phyloP scores from a whole-genome alignment of 1,140 invertebrate species.

The Diorhabda sublineata region DNA sequence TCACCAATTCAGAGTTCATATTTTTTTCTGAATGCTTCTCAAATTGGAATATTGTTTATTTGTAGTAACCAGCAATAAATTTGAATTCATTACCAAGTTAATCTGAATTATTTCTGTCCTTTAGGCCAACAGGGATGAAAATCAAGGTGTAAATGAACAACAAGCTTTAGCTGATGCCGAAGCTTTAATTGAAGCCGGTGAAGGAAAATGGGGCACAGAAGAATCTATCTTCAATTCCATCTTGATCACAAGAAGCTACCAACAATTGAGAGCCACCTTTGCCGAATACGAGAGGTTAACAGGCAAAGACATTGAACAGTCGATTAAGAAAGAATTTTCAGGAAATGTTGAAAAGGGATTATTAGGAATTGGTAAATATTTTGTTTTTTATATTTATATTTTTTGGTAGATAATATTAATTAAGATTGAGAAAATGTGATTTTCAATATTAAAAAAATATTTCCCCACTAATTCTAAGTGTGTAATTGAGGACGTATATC shows the following conservation, averaged over 20 bases:
- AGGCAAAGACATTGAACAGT: slow-evolving; percentile 78
- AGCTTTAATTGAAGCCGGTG: slow-evolving; percentile 65
- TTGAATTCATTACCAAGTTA: slow-evolving; percentile 7
- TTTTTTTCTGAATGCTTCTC: too few species aligned
- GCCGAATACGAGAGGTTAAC: slow-evolving; percentile 70
- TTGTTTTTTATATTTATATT: not conserved
- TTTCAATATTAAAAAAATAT: too few species aligned
- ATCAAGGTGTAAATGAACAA: slow-evolving; percentile 62
- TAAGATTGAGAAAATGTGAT: too few species aligned
- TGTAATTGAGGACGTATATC: too few species aligned
- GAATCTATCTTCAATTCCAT: slow-evolving; percentile 83
- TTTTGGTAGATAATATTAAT: too few species aligned
- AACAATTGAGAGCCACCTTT: slow-evolving; percentile 80
- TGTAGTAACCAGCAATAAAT: too few species aligned
- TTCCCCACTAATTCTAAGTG: too few species aligned
- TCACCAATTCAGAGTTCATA: too few species aligned
- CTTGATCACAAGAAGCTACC: slow-evolving; percentile 71
- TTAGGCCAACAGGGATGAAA: slow-evolving; percentile 72
- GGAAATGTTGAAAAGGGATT: slow-evolving; percentile 81
- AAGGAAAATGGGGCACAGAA: slow-evolving; percentile 81
- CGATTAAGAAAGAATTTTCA: slow-evolving; percentile 83
- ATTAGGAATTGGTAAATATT: slow-evolving; percentile 72
- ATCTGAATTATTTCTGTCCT: too few species aligned
- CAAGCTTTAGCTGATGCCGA: slow-evolving; percentile 69
- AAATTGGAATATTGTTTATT: too few species aligned